A percentile compares a stretch with the other conserved stretches of the same genome.
Evolutionary conservation across 2,888 invertebrate genomes (phyloP).

Genomic region (Drosophila tripunctata): DNA sequence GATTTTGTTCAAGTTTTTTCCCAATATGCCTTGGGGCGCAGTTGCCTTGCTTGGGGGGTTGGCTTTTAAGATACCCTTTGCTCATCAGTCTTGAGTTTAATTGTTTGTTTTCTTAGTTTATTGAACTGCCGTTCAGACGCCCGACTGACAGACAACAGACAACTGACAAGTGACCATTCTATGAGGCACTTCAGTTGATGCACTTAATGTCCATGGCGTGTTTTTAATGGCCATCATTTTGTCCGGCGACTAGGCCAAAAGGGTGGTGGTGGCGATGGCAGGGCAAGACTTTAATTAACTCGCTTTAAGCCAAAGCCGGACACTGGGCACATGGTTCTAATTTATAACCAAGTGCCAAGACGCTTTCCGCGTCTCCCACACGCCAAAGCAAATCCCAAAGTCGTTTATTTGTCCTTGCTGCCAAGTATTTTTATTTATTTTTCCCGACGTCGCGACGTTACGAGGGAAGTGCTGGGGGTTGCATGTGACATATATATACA

Average conservation of each 20-base stretch:
- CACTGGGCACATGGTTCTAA: constrained; percentile 54
- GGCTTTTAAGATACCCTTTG: constrained; percentile 40
- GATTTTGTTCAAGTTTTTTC: constrained; percentile 3
- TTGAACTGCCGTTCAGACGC: constrained; percentile 49
- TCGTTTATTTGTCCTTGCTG: constrained; percentile 60
- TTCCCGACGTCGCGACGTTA: constrained; percentile 40
- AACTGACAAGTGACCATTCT: constrained; percentile 25
- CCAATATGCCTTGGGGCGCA: constrained; percentile 17
- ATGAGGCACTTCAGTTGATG: constrained; percentile 53
- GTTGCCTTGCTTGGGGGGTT: constrained; percentile 41
- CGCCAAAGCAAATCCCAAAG: constrained; percentile 63
- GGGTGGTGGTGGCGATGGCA: not conserved
- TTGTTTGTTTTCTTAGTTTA: constrained; percentile 73
- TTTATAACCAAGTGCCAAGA: constrained; percentile 57
- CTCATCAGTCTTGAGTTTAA: constrained; percentile 57
- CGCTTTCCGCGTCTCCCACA: constrained; percentile 20
- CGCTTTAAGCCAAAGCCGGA: constrained; percentile 52
- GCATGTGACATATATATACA: not conserved
- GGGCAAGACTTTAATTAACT: constrained; percentile 61
- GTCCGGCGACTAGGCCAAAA: constrained; percentile 13
- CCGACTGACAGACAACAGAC: constrained; percentile 25
- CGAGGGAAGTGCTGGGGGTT: not conserved
- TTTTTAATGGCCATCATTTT: constrained; percentile 65
- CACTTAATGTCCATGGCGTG: constrained; percentile 72
- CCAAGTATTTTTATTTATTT: constrained; percentile 62